phyloP scores from a whole-genome alignment of 2,113 vertebrate genomes.

The Pampusana beccarii region DNA sequence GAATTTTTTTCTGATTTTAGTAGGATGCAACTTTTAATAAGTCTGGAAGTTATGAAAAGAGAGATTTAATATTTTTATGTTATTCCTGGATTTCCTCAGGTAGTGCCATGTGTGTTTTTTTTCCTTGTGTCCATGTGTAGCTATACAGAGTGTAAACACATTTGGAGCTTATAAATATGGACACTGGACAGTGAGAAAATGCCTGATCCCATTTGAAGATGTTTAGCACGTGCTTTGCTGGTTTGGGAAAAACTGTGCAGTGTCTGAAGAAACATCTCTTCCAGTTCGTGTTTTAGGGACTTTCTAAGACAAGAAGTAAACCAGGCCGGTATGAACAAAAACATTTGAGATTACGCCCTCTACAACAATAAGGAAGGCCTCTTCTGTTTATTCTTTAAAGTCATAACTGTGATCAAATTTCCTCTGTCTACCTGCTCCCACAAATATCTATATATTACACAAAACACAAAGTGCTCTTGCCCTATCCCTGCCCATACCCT shows the following conservation, averaged over 20 bases:
- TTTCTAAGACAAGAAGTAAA: background rate
- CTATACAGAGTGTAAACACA: background rate
- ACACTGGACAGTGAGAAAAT: background rate
- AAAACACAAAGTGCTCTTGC: background rate
- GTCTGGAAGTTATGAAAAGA: background rate
- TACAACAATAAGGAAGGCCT: background rate
- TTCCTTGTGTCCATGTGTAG: fast-evolving
- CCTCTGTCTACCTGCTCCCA: background rate
- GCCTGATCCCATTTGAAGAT: background rate
- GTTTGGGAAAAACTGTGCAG: background rate
- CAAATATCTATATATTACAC: background rate
- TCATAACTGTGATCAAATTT: background rate
- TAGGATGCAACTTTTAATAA: background rate
- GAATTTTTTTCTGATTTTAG: background rate
- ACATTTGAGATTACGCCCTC: background rate
- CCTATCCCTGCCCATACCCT: background rate
- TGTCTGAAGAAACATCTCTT: background rate
- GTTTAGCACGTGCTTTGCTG: background rate
- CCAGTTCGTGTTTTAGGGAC: background rate
- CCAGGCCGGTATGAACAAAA: fast-evolving
- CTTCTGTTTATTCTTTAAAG: background rate
- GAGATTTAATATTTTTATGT: background rate
- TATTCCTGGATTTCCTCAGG: background rate
- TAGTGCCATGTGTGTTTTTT: background rate
- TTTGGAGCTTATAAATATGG: background rate